phyloP scores from a whole-genome alignment of 2,113 vertebrate species.

The Serilophus lunatus region DNA sequence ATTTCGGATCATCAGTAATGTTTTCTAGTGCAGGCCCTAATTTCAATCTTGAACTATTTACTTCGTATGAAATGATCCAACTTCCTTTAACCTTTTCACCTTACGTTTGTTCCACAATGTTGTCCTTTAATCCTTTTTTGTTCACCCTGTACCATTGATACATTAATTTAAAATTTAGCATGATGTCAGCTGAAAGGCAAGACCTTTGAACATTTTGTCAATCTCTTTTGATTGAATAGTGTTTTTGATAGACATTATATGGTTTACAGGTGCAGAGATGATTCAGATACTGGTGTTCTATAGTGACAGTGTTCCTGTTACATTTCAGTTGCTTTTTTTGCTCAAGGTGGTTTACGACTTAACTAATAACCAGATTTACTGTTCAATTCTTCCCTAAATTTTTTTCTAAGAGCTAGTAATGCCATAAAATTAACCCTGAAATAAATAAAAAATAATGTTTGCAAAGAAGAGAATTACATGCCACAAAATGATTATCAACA shows the following conservation, averaged over 20 bases:
- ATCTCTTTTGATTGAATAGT: neutral
- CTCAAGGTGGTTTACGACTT: neutral
- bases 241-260: neutral
- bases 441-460: neutral
- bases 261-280: neutral
- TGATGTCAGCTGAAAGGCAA: neutral
- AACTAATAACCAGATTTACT: neutral
- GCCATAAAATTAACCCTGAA: neutral
- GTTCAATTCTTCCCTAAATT: neutral
- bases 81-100: neutral
- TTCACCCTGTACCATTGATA: neutral
- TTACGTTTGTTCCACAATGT: neutral
- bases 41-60: neutral
- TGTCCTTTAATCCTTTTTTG: neutral
- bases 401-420: neutral
- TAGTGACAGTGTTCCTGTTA: neutral
- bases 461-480: neutral
- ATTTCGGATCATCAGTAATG: neutral
- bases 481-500: fast-evolving
- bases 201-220: neutral
- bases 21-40: neutral
- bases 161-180: neutral
- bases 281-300: neutral
- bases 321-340: neutral
- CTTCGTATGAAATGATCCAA: neutral